Conservation (phyloP, 2,113 vertebrate genomes). For the Haemorhous mexicanus region DNA sequence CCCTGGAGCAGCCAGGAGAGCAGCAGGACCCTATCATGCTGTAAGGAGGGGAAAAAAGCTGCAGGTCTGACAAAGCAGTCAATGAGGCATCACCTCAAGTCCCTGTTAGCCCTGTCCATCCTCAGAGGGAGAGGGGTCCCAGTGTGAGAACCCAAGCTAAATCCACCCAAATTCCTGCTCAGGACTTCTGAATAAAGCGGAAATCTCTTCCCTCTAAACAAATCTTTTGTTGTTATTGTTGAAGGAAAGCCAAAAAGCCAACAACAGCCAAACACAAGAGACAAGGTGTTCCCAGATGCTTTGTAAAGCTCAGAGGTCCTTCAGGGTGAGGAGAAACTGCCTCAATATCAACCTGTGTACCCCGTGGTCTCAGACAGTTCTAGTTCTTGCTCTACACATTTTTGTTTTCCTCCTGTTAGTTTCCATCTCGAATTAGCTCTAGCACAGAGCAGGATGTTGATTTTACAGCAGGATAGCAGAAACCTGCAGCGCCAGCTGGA, state of each 20-base stretch:
- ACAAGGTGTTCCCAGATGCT: conserved; percentile 18
- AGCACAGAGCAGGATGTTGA: background rate
- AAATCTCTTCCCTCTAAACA: background rate
- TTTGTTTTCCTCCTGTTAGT: background rate
- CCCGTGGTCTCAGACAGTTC: background rate
- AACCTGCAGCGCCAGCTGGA: background rate
- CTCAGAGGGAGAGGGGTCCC: background rate
- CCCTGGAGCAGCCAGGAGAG: background rate
- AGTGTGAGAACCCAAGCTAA: background rate
- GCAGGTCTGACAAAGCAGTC: background rate
- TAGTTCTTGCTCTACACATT: background rate
- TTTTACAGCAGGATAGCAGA: background rate
- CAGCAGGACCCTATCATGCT: background rate
- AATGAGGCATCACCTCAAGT: background rate
- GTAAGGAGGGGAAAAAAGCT: background rate
- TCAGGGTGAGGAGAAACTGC: background rate
- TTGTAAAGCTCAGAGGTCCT: background rate
- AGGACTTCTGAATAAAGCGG: background rate
- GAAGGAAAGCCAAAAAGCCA: background rate
- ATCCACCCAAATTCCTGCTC: background rate
- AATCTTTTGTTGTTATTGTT: background rate
- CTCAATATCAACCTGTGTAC: background rate
- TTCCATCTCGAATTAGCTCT: background rate
- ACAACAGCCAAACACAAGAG: background rate
- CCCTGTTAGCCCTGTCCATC: background rate